phyloP scores from a whole-genome alignment of 1,140 invertebrate species.

The Drosophila sucinea region DNA sequence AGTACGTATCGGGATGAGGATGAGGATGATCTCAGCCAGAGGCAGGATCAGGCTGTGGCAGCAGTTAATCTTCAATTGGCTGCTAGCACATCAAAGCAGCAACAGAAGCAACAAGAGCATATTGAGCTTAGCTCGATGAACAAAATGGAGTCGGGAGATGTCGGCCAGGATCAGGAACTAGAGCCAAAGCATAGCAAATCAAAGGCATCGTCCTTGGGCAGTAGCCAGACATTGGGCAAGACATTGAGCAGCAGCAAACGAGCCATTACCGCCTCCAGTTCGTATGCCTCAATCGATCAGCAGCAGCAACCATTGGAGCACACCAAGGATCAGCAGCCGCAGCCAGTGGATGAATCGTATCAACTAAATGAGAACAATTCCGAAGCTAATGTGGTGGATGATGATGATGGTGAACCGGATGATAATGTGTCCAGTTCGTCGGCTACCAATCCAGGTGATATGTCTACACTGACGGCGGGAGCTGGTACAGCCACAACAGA shows the following conservation, averaged over 20 bases:
- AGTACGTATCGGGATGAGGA: conserved; percentile 77
- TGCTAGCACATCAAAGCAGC: conserved; percentile 44
- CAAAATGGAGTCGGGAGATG: conserved; percentile 37
- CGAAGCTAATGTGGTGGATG: conserved; percentile 28
- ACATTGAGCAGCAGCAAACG: conserved; percentile 63
- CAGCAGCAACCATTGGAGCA: conserved; percentile 7
- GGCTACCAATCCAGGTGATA: conserved; percentile 78
- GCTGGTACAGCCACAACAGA: conserved; percentile 71
- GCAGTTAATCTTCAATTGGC: conserved; percentile 26
- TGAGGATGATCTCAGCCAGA: conserved; percentile 79
- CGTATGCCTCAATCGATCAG: conserved; percentile 63
- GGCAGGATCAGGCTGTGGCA: conserved; percentile 25
- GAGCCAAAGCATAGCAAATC: conserved; percentile 65
- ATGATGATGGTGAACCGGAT: conserved; percentile 48
- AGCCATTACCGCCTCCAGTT: conserved; percentile 69
- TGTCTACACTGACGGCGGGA: conserved; percentile 83
- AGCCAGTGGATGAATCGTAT: not conserved
- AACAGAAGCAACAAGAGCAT: conserved; percentile 48
- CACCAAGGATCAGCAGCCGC: conserved; percentile 9
- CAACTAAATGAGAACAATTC: conserved; percentile 12
- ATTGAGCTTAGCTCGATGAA: conserved; percentile 73
- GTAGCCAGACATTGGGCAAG: conserved; percentile 74
- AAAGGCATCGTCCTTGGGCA: conserved; percentile 73
- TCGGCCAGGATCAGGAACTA: conserved; percentile 35
- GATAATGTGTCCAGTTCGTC: conserved; percentile 58